These are phyloP conservation scores for Poeciliopsis turneri DNA, from an alignment of 2,797 vertebrate genomes.

Conservation along the genomic window DNA sequence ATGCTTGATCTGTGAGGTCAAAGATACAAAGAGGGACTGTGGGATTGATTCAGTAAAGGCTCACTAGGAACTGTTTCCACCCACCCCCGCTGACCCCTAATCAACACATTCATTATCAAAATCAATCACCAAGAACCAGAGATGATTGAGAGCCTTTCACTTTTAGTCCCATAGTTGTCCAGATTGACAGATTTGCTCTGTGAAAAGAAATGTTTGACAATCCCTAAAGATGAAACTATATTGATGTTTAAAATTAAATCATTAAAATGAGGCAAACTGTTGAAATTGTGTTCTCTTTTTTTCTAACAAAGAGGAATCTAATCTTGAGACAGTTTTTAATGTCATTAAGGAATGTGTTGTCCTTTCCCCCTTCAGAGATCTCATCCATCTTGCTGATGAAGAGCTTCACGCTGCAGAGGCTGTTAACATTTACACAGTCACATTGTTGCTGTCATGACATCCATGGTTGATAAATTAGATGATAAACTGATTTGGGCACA, in stretches of 20 bases:
- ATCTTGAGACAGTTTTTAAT: constrained; percentile 8
- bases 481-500: constrained; percentile 18
- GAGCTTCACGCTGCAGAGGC: constrained; percentile 25
- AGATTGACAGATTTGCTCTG: not conserved
- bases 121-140: constrained; percentile 43
- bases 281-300: not conserved
- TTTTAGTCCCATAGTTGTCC: constrained; percentile 10
- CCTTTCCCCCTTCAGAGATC: constrained; percentile 26
- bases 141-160: constrained; percentile 37
- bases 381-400: constrained; percentile 52
- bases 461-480: constrained; percentile 32
- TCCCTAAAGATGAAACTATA: not conserved
- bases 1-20: not conserved
- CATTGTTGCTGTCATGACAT: constrained; percentile 29
- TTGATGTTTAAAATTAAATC: constrained; percentile 3
- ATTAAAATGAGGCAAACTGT: not conserved
- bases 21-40: constrained; percentile 14
- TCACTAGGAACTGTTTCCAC: constrained; percentile 5
- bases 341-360: constrained; percentile 12
- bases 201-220: not conserved
- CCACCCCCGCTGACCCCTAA: not conserved
- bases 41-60: constrained; percentile 8
- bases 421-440: constrained; percentile 54
- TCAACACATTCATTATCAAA: constrained; percentile 36
- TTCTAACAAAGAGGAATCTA: constrained; percentile 6